A percentile compares a stretch with the other conserved stretches of the same genome.
Evolutionary conservation across 2,113 vertebrate species (phyloP).

Genomic region (Perca fluviatilis): DNA sequence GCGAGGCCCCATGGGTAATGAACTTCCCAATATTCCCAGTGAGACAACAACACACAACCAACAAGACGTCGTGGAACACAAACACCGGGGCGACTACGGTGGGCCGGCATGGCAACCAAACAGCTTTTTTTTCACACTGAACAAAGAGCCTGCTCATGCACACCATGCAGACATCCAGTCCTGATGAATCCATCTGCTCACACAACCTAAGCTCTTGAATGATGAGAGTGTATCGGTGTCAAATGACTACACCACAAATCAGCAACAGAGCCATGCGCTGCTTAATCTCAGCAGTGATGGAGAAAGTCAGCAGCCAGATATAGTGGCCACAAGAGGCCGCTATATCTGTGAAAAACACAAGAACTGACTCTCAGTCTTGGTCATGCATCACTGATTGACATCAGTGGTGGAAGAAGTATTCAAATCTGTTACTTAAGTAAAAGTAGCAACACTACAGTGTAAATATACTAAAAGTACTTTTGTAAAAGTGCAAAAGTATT

Average conservation of each 20-base stretch:
- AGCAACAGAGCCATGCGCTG: neutral
- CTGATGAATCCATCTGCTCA: neutral
- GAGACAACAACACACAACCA: slow-evolving; percentile 21
- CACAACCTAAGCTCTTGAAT: slow-evolving; percentile 1
- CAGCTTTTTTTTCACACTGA: neutral
- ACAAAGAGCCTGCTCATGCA: neutral
- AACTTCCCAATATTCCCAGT: slow-evolving; percentile 55
- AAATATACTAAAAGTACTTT: neutral
- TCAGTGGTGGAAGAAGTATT: neutral
- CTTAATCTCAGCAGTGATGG: slow-evolving; percentile 19
- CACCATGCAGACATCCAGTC: neutral
- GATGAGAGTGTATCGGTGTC: slow-evolving; percentile 8
- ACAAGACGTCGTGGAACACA: slow-evolving; percentile 15
- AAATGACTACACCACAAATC: slow-evolving; percentile 43
- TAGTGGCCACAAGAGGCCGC: slow-evolving; percentile 71
- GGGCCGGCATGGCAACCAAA: slow-evolving; percentile 21
- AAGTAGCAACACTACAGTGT: neutral
- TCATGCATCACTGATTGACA: neutral
- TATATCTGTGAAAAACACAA: slow-evolving; percentile 30
- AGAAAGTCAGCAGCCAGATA: neutral
- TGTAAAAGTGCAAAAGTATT: too few relatives aligned
- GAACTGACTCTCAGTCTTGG: neutral
- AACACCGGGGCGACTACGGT: neutral
- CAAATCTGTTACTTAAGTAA: neutral
- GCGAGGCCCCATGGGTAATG: slow-evolving; percentile 29